phyloP scores from a whole-genome alignment of 2,888 invertebrate species.

The Athripsodes cinereus region DNA sequence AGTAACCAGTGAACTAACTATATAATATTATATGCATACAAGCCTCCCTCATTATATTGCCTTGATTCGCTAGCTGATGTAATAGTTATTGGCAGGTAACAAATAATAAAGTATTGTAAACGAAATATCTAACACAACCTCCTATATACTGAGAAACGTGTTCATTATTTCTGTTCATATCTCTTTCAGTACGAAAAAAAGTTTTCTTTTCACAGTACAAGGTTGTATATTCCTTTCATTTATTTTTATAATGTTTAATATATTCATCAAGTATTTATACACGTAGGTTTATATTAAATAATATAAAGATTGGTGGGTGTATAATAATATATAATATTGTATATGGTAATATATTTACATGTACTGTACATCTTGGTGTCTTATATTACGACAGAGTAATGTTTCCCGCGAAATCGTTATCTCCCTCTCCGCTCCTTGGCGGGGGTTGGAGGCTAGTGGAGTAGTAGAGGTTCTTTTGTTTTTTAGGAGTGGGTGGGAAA shows the following conservation, averaged over 20 bases:
- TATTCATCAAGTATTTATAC: background rate
- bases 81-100: too few relatives aligned
- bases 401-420: constrained; percentile 22
- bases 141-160: too few relatives aligned
- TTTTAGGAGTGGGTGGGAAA: constrained; percentile 20
- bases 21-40: too few relatives aligned
- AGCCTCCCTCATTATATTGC: too few relatives aligned
- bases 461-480: constrained; percentile 24
- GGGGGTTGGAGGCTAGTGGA: constrained; percentile 15
- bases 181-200: too few relatives aligned
- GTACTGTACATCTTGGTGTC: constrained; percentile 8
- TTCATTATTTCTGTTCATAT: too few relatives aligned
- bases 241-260: background rate
- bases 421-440: constrained; percentile 18
- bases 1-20: too few relatives aligned
- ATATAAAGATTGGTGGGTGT: background rate
- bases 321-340: constrained; percentile 8
- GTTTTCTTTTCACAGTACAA: too few relatives aligned
- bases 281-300: background rate
- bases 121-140: too few relatives aligned
- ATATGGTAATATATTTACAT: background rate
- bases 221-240: too few relatives aligned
- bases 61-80: too few relatives aligned
- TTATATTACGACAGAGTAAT: constrained; percentile 16
- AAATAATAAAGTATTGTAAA: too few relatives aligned